Conservation (phyloP, 2,888 invertebrate genomes). For the Litoditis marina region DNA sequence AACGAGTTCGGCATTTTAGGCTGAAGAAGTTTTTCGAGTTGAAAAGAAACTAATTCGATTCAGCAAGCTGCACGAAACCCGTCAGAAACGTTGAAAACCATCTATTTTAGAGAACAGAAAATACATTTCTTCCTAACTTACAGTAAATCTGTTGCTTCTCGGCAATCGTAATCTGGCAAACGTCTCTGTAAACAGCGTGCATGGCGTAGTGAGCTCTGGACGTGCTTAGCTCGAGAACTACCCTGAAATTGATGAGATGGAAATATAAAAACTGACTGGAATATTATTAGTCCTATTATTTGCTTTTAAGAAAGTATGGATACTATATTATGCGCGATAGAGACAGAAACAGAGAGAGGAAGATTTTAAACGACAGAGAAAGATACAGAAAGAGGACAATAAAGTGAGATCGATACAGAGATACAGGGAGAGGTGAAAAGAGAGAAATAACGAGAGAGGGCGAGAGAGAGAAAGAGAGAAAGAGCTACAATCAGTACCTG, state of each 20-base stretch:
- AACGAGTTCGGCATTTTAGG: neutral
- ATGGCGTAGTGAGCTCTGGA: conserved; percentile 17
- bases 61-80: neutral
- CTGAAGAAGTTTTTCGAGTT: neutral
- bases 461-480: too few species aligned
- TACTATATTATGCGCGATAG: too few species aligned
- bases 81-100: neutral
- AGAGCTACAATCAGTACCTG: conserved; percentile 24
- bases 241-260: conserved; percentile 6
- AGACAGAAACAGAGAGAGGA: too few species aligned
- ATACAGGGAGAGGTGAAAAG: too few species aligned
- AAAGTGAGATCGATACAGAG: too few species aligned
- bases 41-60: neutral
- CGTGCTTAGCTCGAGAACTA: conserved; percentile 28
- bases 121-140: conserved; percentile 17
- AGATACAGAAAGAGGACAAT: too few species aligned
- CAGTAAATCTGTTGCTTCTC: conserved; percentile 46
- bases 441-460: too few species aligned
- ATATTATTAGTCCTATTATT: too few species aligned
- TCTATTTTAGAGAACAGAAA: neutral
- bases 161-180: conserved; percentile 37
- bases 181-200: conserved; percentile 29
- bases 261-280: neutral
- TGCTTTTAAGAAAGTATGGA: too few species aligned
- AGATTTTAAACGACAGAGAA: too few species aligned